phyloP scores from a whole-genome alignment of 64 coral and sea anemone species.

The Stylophora pistillata region DNA sequence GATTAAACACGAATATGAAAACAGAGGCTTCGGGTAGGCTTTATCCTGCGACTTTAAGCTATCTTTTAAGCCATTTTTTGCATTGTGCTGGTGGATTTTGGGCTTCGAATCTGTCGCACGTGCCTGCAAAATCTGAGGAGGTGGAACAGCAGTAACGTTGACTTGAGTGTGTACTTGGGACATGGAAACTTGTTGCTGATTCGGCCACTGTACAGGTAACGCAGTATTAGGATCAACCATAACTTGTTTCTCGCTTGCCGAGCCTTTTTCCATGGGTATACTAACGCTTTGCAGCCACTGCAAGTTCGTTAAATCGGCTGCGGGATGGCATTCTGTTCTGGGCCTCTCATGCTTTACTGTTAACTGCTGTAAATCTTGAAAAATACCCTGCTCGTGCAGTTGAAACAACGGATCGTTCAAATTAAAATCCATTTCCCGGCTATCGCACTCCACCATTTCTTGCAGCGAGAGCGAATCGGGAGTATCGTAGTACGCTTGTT shows the following conservation, averaged over 20 bases:
- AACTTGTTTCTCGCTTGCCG: slow-evolving; percentile 69
- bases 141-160: slow-evolving; percentile 73
- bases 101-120: slow-evolving; percentile 76
- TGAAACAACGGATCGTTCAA: slow-evolving; percentile 97
- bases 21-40: slow-evolving; percentile 93
- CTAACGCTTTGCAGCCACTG: slow-evolving; percentile 98
- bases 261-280: slow-evolving; percentile 94
- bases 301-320: slow-evolving; percentile 92
- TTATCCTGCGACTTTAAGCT: slow-evolving; percentile 85
- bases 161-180: slow-evolving; percentile 67
- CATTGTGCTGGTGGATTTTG: slow-evolving; percentile 58
- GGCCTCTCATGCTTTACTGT: slow-evolving; percentile 74
- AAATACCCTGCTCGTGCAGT: slow-evolving; percentile 65
- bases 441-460: slow-evolving; percentile 97
- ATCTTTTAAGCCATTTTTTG: slow-evolving; percentile 79
- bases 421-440: slow-evolving; percentile 93
- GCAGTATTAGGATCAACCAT: slow-evolving; percentile 99
- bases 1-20: slow-evolving; percentile 97
- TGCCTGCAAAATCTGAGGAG: slow-evolving; percentile 54
- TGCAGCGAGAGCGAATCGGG: slow-evolving; percentile 86
- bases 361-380: slow-evolving; percentile 74
- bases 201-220: slow-evolving; percentile 99
- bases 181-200: slow-evolving; percentile 59
- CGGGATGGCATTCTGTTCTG: slow-evolving; percentile 48
- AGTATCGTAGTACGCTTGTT: slow-evolving; percentile 64